phyloP scores from a whole-genome alignment of 2,113 vertebrate genomes.

The Rhineura floridana region DNA sequence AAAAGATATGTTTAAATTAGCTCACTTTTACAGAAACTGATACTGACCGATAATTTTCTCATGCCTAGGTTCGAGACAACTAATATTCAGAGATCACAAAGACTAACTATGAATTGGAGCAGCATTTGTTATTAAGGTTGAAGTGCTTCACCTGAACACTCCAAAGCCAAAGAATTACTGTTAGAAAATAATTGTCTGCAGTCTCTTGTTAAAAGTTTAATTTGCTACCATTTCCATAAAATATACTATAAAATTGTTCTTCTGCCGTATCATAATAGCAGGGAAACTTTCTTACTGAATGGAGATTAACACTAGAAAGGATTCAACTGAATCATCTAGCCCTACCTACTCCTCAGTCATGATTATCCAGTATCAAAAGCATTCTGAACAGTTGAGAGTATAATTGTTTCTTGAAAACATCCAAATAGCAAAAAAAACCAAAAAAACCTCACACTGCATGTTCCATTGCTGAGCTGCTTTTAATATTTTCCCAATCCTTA shows the following conservation, averaged over 20 bases:
- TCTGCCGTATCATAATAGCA: not conserved
- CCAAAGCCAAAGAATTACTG: not conserved
- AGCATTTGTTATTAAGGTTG: not conserved
- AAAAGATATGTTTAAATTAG: not conserved
- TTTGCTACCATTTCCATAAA: slow-evolving; percentile 21
- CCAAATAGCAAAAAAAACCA: not conserved
- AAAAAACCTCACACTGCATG: not conserved
- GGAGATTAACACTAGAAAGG: not conserved
- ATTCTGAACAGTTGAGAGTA: not conserved
- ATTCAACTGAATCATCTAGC: not conserved
- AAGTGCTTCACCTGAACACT: not conserved
- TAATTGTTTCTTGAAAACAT: not conserved
- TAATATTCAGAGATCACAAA: not conserved
- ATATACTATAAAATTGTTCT: not conserved
- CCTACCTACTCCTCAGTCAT: not conserved
- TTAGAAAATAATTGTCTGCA: not conserved
- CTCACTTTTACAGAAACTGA: not conserved
- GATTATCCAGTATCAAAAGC: slow-evolving; percentile 1
- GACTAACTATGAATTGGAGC: not conserved
- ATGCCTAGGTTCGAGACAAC: not conserved
- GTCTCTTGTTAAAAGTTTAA: not conserved
- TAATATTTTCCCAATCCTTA: not conserved
- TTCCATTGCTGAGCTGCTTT: not conserved
- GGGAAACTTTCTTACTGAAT: not conserved
- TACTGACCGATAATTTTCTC: not conserved